Base-by-base conservation (phyloP, 1,140 invertebrate genomes). In the Dendroctonus valens region DNA sequence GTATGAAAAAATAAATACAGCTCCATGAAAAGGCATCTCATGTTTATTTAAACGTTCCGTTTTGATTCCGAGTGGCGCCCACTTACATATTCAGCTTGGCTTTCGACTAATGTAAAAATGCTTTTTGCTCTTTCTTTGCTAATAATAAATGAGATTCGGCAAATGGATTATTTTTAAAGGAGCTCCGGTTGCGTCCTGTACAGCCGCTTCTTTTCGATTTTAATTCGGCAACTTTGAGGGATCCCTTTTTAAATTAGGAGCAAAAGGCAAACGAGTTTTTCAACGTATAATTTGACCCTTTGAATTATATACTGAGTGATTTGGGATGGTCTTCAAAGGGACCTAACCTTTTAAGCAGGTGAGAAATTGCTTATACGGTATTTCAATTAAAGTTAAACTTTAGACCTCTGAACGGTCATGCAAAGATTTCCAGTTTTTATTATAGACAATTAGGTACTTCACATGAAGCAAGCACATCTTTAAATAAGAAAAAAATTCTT, bases 41-140 rank as follows among this genome's bases (percentile, higher is more conserved):
- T 72, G 71, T 74, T 74, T 74, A 70, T 74, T 74, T 74, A 72
- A 72, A 59, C 46, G 69, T 65, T 72, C 70, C 72, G 72, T 72
- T 74, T 74, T 71, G 72, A 70, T 72, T 74, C 69, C 67, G 68
- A 65, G 67, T 68, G 63, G 69, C 70, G 65, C 69, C 69, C 59
- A 63, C 70, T 74, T 74, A 74, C 67, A 72, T 71, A 74, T 74
- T 72, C 72, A 72, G 65, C 69, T 68, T 72, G 67, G 70, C 70
- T 72, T 70, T 68, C 53, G 67, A 55, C 72, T 74, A 74, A 74
- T 74, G 72, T 72, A 74, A 74, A 74, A 74, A 74, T 74, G 72
- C 71, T 74, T 72, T 73, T 72, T 71, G 65, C 68, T 72, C 66
- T 59, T 70, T 59, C 70, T 72, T 69, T 71, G 60, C 69, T 72